Conservation (phyloP, 2,888 invertebrate species). For the Eristalis tenax region DNA sequence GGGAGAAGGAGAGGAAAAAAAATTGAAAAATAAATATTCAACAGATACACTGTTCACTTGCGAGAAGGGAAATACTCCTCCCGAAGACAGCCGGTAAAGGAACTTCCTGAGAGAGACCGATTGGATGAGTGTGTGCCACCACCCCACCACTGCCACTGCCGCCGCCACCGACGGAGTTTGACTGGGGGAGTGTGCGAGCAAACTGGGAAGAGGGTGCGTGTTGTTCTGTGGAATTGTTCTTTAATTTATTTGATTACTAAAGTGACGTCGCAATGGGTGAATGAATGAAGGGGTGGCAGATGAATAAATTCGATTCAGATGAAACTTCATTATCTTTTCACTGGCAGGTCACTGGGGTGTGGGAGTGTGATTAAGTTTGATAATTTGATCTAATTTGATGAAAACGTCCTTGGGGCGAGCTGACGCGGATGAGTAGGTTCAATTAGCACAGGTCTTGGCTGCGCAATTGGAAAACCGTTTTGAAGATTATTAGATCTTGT, state of each 20-base stretch:
- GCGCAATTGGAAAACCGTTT: too few relatives aligned
- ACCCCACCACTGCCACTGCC: neutral
- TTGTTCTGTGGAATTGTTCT: conserved; percentile 69
- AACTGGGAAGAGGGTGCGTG: conserved; percentile 58
- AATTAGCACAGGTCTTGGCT: conserved; percentile 10
- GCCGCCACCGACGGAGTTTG: neutral
- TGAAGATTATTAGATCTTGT: too few relatives aligned
- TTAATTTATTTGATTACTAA: conserved; percentile 71
- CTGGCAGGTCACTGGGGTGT: neutral
- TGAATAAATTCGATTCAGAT: conserved; percentile 64
- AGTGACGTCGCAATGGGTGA: conserved; percentile 54
- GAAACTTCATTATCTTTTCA: conserved; percentile 54
- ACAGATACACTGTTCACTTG: conserved; percentile 55
- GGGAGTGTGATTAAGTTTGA: conserved; percentile 16
- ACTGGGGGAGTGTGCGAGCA: neutral
- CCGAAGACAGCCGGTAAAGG: conserved; percentile 9
- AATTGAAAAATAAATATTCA: conserved; percentile 67
- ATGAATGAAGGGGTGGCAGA: conserved; percentile 62
- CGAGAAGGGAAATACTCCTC: neutral
- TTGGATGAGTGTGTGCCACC: neutral
- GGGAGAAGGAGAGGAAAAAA: neutral
- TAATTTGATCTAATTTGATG: conserved; percentile 36
- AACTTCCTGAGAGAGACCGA: neutral
- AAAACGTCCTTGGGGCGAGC: conserved; percentile 18
- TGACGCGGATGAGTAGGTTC: conserved; percentile 6